Conservation (phyloP, 2,113 vertebrate species). For the Centrocercus urophasianus region DNA sequence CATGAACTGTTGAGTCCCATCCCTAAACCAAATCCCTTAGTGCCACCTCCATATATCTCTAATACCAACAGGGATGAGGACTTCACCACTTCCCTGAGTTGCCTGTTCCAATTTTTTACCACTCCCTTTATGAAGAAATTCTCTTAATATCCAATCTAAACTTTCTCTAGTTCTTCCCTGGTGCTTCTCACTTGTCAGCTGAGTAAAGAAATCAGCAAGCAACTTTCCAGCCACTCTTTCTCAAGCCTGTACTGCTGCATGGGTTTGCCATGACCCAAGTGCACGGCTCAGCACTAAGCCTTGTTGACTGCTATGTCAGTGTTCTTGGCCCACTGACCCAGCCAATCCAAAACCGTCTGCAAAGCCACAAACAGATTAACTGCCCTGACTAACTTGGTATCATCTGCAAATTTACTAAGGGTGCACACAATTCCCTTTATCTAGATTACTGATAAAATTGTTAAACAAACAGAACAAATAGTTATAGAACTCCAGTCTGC, state of each 20-base stretch:
- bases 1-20: not conserved
- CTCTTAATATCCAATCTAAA: not conserved
- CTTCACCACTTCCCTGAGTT: not conserved
- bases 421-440: no score
- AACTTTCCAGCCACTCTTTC: no score
- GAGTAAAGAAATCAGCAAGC: not conserved
- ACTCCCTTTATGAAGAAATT: not conserved
- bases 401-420: no score
- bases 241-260: no score
- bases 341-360: not conserved
- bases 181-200: not conserved
- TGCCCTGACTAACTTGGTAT: no score
- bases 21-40: not conserved
- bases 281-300: no score
- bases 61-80: not conserved
- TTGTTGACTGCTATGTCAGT: no score
- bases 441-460: no score
- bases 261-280: no score
- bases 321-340: not conserved
- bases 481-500: not conserved
- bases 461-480: no score
- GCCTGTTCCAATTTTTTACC: not conserved
- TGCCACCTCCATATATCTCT: not conserved
- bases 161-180: not conserved
- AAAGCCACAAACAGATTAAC: no score